Base-by-base conservation (phyloP, 2,888 invertebrate species). In the Fissipunctia ypsillon region DNA sequence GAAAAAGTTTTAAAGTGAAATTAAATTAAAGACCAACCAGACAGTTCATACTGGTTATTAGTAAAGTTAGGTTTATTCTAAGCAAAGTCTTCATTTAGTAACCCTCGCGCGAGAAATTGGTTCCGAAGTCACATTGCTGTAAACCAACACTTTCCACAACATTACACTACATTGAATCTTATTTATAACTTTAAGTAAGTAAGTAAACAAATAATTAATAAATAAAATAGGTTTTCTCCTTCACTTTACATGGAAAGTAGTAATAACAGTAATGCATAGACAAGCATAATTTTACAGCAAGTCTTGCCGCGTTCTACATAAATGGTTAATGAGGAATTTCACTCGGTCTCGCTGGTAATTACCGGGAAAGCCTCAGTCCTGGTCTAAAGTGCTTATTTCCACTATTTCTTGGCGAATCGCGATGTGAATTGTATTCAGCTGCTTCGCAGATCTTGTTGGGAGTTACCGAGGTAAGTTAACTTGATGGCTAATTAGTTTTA, bases 301-400 rank as follows among this genome's bases (percentile, higher is more conserved):
- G 54, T 54, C 61, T 68, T 78, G 66, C 31, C 43, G 22, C 45
- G 35, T 38, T 76, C 56, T 69, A 73, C 65, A 63, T 80, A 78
- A 76, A 80, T 73, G 48, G 48, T 72, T 64, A 73, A 81, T 76
- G 73, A 70, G 76, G 52, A 74, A 74, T 80, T 81, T 77, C 69
- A 72, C 69, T 74, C 74, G 69, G 65, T 69, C 65, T 73, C 59
- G 48, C 35, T 48, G 28, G 57, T 75, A 76, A 76, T 71, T 69
- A 73, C 50, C 14, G 43, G 67, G 69, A 78, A 63, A 81, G 74
- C 59, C 65, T 73, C 73, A 12, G 73, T 75, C 52, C 73, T 66
- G 63, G 41, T 69, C 60, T 54, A 60, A 68, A 73, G 38, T 56
- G 69, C 68, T 76, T 71, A 57, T 56, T 84, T 66, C 69, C 84